Percentiles rank a stretch among this genome's conserved stretches.
Evolutionary conservation across 2,797 vertebrate species (phyloP).

Genomic region (Clarias pachynema): DNA sequence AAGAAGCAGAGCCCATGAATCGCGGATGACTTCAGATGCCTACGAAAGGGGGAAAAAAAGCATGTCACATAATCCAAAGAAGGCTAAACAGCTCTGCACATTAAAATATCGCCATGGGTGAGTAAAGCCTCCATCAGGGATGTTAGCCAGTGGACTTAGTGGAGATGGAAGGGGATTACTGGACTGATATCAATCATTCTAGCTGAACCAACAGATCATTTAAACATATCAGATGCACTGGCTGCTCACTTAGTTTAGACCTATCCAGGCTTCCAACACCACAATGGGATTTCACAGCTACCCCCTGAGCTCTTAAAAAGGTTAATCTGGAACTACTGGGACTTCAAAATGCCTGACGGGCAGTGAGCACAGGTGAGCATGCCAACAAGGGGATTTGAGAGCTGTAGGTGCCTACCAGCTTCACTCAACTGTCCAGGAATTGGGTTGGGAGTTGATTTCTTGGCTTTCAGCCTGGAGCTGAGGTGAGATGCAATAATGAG

Average conservation of each 20-base stretch:
- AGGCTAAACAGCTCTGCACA: constrained; percentile 57
- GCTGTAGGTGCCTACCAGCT: constrained; percentile 52
- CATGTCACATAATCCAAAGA: constrained; percentile 33
- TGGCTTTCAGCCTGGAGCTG: constrained; percentile 48
- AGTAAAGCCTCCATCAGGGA: constrained; percentile 66
- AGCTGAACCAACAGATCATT: constrained; percentile 70
- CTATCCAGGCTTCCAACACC: constrained; percentile 49
- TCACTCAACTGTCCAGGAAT: constrained; percentile 53
- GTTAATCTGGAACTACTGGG: constrained; percentile 58
- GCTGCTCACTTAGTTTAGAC: constrained; percentile 66
- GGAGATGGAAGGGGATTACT: constrained; percentile 72
- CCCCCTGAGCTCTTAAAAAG: constrained; percentile 59
- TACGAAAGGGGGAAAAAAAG: constrained; percentile 15
- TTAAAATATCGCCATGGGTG: constrained; percentile 63
- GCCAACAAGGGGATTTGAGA: constrained; percentile 41
- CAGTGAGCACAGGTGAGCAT: constrained; percentile 20
- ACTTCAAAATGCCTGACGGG: constrained; percentile 41
- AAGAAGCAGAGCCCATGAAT: constrained; percentile 21
- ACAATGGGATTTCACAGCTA: constrained; percentile 53
- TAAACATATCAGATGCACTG: constrained; percentile 66
- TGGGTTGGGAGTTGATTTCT: constrained; percentile 36
- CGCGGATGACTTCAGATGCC: constrained; percentile 19
- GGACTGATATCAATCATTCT: constrained; percentile 73
- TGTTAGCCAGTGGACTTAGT: constrained; percentile 72
- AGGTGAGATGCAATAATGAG: constrained; percentile 39